Conservation (phyloP, 2,888 invertebrate species). For the Alsophila aescularia region DNA sequence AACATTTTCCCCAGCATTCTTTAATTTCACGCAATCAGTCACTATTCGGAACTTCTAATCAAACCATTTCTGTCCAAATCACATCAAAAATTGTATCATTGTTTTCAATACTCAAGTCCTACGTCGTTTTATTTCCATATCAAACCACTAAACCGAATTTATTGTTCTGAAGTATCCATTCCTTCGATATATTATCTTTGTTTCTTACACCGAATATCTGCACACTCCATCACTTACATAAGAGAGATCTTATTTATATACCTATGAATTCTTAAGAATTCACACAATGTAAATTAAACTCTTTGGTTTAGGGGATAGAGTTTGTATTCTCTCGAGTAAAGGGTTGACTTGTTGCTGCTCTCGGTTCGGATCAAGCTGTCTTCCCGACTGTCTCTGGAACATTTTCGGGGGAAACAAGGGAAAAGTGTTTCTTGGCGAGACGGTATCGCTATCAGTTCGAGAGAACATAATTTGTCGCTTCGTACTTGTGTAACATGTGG, state of each 20-base stretch:
- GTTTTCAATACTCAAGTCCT: slow-evolving; percentile 24
- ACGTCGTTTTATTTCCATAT: slow-evolving; percentile 34
- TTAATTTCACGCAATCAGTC: neutral
- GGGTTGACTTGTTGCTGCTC: slow-evolving; percentile 75
- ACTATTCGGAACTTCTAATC: slow-evolving; percentile 10
- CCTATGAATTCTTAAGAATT: slow-evolving; percentile 56
- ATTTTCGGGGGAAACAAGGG: slow-evolving; percentile 68
- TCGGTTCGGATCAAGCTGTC: slow-evolving; percentile 77
- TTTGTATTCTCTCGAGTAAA: slow-evolving; percentile 56
- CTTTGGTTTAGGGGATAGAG: slow-evolving; percentile 53
- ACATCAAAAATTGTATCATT: slow-evolving; percentile 23
- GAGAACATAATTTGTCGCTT: slow-evolving; percentile 73
- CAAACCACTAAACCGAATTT: slow-evolving; percentile 36
- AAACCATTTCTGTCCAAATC: slow-evolving; percentile 26
- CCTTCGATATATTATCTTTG: slow-evolving; percentile 46
- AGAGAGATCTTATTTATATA: slow-evolving; percentile 65
- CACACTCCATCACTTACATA: slow-evolving; percentile 64
- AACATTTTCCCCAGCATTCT: neutral
- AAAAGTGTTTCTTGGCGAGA: slow-evolving; percentile 72
- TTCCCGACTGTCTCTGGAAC: slow-evolving; percentile 70
- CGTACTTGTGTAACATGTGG: slow-evolving; percentile 54
- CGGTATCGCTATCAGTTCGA: slow-evolving; percentile 73
- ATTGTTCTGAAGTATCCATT: slow-evolving; percentile 40
- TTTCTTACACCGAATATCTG: slow-evolving; percentile 43
- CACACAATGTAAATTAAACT: slow-evolving; percentile 51